Conservation (phyloP, 2,113 vertebrate species). For the Leptocoma aspasia region DNA sequence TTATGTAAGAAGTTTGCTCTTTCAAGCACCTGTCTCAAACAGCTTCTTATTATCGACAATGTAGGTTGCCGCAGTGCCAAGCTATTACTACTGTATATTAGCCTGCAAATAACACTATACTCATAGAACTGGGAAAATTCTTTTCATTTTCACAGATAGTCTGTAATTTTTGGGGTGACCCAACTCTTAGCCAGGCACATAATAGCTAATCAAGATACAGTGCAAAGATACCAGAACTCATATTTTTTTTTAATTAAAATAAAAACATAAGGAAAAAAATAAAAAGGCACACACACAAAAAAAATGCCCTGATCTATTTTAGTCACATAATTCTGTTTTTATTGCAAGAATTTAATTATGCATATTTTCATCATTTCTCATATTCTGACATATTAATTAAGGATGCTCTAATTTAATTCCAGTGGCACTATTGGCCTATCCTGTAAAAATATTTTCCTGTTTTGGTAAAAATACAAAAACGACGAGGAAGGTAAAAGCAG, state of each 20-base stretch:
- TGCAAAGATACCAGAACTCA: neutral
- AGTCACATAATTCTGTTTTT: constrained; percentile 64
- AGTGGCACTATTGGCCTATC: constrained; percentile 55
- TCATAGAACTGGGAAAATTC: constrained; percentile 21
- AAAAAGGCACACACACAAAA: neutral
- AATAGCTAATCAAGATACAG: constrained; percentile 1
- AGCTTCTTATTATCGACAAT: constrained; percentile 22
- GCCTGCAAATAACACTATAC: constrained; percentile 15
- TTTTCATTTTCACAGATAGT: constrained; percentile 41
- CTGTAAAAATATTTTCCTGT: constrained; percentile 75
- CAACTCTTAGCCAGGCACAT: constrained; percentile 14
- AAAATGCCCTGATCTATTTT: constrained; percentile 61
- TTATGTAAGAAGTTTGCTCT: neutral
- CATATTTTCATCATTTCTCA: constrained; percentile 76
- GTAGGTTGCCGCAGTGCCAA: constrained; percentile 10
- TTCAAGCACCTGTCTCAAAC: constrained; percentile 36
- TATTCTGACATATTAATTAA: constrained; percentile 80
- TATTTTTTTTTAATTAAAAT: neutral
- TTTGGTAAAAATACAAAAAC: constrained; percentile 71
- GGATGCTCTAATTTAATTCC: constrained; percentile 67
- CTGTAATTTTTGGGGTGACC: constrained; percentile 58
- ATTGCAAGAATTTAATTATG: constrained; percentile 74
- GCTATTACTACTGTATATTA: constrained; percentile 3
- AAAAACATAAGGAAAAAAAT: constrained; percentile 7
- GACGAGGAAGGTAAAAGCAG: constrained; percentile 64